These are phyloP conservation scores for Cantharis lateralis DNA, from an alignment of 2,888 invertebrate genomes.

Conservation along the genomic window DNA sequence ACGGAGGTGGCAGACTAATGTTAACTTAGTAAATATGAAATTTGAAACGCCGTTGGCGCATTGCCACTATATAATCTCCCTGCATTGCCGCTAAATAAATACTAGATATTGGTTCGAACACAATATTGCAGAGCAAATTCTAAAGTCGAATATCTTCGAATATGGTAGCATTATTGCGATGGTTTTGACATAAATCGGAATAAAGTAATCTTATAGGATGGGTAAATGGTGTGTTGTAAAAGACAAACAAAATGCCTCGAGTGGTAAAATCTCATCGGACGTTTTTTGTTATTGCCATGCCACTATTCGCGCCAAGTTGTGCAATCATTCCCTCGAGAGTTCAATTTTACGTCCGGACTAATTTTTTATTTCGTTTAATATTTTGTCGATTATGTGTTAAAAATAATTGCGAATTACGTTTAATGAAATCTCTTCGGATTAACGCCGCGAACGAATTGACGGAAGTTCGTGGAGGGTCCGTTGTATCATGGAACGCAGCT, in stretches of 20 bases:
- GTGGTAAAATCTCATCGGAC: slow-evolving; percentile 29
- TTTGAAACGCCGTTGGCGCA: slow-evolving; percentile 51
- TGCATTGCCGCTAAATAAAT: slow-evolving; percentile 39
- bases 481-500: slow-evolving; percentile 27
- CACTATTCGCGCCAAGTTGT: slow-evolving; percentile 8
- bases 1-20: slow-evolving; percentile 46
- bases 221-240: slow-evolving; percentile 29
- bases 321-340: slow-evolving; percentile 19
- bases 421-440: slow-evolving; percentile 14
- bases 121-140: slow-evolving; percentile 36
- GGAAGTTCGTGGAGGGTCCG: slow-evolving; percentile 27
- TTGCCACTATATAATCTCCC: slow-evolving; percentile 48
- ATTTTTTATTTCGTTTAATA: slow-evolving; percentile 12
- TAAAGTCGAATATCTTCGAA: slow-evolving; percentile 16
- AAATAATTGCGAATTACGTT: slow-evolving; percentile 7
- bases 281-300: slow-evolving; percentile 24
- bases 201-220: slow-evolving; percentile 31
- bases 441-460: slow-evolving; percentile 22
- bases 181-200: slow-evolving; percentile 33
- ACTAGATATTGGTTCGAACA: slow-evolving; percentile 38
- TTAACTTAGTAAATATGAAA: slow-evolving; percentile 54
- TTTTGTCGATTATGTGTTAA: background rate
- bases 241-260: slow-evolving; percentile 31
- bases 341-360: slow-evolving; percentile 11
- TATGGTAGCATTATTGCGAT: slow-evolving; percentile 28